Base-by-base conservation (phyloP, 35 echinoderm and acorn worm species). In the Strongylocentrotus purpuratus region DNA sequence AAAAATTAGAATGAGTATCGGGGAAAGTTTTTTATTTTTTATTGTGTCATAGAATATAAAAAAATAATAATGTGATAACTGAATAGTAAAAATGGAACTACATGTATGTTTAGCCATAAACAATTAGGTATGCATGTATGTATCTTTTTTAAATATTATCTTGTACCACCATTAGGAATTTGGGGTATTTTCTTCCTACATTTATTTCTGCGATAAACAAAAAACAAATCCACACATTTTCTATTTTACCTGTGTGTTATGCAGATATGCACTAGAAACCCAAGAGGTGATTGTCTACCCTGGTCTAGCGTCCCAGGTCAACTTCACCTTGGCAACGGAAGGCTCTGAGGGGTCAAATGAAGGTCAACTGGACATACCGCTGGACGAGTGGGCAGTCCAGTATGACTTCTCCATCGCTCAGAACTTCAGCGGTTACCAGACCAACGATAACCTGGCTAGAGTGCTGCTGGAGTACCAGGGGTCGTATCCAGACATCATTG, bases 331-430 rank as follows among this genome's bases (percentile, higher is more conserved):
- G 20, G 32, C 12, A 25, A 45, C 45, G 15, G 45, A 89, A 15
- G 45, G 48, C 14, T 31, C 31, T 88, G 95, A 32, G 2, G 47
- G 46, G 32, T 32, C 88, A 59, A 50, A 85, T 70, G 87, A 20
- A 33, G 87, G 61, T 93, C 32, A 50, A 18, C 33, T 88, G 85
- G 70, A 65, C 41, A 20, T 94, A 22, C 61, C 94, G 7, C 85
- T 94, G 13, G 85, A 95, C 25, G 86, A 94, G 7, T 99, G 98
- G 98, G 95, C 86, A 45, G 14, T 35, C 13, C 71, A 46, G 2
- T 65, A 90, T 55, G 96, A 97, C 86, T 97, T 96, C 94, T 47
- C 61, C 47, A 94, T 97, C 13, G 52, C 96, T 7, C 98, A 96
- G 33, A 90, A 97, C 87, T 97, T 96, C 61, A 94, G 61, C 18